Percentiles rank a stretch among this genome's conserved stretches.
Evolutionary conservation across 2,888 invertebrate species (phyloP).

Genomic region (Drosophila subquinaria): DNA sequence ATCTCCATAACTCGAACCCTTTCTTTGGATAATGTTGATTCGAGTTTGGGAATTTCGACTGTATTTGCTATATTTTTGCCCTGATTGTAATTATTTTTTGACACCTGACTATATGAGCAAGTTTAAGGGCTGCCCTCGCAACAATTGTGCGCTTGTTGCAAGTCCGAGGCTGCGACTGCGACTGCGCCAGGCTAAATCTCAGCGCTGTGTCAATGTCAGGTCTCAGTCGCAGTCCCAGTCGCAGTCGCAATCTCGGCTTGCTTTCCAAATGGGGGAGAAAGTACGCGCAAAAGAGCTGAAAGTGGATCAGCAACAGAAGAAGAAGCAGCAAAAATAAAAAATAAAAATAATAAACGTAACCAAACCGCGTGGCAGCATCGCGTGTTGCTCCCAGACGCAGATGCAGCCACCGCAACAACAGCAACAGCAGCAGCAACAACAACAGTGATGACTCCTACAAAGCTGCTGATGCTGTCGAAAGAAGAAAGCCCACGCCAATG

Average conservation of each 20-base stretch:
- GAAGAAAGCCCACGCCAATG: constrained; percentile 76
- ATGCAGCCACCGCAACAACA: constrained; percentile 33
- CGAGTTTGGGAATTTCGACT: too few relatives aligned
- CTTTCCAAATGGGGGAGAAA: constrained; percentile 82
- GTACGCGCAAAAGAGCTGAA: constrained; percentile 78
- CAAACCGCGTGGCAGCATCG: constrained; percentile 80
- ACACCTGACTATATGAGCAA: not conserved
- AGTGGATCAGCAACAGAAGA: constrained; percentile 73
- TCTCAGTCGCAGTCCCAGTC: constrained; percentile 35
- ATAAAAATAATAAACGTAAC: constrained; percentile 79
- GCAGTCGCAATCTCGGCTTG: constrained; percentile 45
- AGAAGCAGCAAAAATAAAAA: constrained; percentile 21
- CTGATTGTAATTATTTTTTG: too few relatives aligned
- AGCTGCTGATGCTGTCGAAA: constrained; percentile 60
- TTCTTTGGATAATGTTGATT: too few relatives aligned
- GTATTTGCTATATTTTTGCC: too few relatives aligned
- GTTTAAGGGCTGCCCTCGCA: constrained; percentile 25
- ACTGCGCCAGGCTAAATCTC: constrained; percentile 15
- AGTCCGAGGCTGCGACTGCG: constrained; percentile 3
- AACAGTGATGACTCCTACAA: constrained; percentile 65
- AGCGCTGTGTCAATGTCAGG: constrained; percentile 40
- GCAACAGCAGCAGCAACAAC: constrained; percentile 22
- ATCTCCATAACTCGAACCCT: too few relatives aligned
- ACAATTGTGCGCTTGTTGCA: constrained; percentile 4
- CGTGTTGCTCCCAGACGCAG: constrained; percentile 71